These are phyloP conservation scores for Silvanus unidentatus DNA, from an alignment of 2,888 invertebrate species.

Conservation along the genomic window DNA sequence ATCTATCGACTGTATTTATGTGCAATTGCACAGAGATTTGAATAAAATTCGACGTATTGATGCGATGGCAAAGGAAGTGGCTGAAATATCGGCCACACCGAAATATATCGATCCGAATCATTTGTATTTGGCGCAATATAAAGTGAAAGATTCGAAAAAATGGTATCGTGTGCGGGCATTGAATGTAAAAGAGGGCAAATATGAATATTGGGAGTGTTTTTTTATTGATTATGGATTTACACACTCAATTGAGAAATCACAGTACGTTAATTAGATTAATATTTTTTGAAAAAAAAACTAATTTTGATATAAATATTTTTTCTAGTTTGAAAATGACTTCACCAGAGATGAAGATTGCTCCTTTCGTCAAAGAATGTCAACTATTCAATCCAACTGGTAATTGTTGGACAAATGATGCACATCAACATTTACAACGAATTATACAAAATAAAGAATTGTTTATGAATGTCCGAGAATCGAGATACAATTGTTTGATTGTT, in stretches of 20 bases:
- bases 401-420: conserved; percentile 52
- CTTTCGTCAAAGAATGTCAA: conserved; percentile 55
- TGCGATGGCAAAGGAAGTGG: too few relatives aligned
- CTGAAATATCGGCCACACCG: too few relatives aligned
- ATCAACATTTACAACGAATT: conserved; percentile 53
- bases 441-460: conserved; percentile 47
- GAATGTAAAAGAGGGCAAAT: too few relatives aligned
- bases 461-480: conserved; percentile 33
- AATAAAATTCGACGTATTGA: too few relatives aligned
- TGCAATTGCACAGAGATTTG: conserved; percentile 24
- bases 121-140: conserved; percentile 56
- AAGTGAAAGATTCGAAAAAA: conserved; percentile 31
- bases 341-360: conserved; percentile 34
- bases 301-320: too few relatives aligned
- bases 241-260: conserved; percentile 47
- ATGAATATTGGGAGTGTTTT: conserved; percentile 49
- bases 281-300: not conserved
- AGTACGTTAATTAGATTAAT: conserved; percentile 41
- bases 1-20: conserved; percentile 32
- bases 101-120: conserved; percentile 36
- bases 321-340: too few relatives aligned
- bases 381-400: conserved; percentile 52
- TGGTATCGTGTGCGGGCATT: conserved; percentile 66
- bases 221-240: conserved; percentile 61
- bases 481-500: not conserved